Conservation (phyloP, 2,797 vertebrate species). For the Cynodonichthys magdalenae region DNA sequence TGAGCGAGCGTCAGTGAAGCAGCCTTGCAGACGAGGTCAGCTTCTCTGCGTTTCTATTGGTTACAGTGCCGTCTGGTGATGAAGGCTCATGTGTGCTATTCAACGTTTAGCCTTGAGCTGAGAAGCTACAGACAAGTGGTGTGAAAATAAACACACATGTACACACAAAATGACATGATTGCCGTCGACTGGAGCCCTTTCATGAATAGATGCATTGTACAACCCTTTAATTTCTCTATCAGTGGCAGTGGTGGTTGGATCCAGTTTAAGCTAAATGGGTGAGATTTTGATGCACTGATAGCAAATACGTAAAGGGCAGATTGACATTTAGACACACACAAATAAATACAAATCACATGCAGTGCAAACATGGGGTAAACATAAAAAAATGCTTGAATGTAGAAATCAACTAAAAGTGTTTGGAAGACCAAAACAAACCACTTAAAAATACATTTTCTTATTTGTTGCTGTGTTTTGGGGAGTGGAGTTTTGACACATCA, state of each 20-base stretch:
- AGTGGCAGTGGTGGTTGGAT: conserved; percentile 6
- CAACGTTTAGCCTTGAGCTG: conserved; percentile 66
- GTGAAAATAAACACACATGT: conserved; percentile 5
- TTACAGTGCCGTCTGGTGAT: conserved; percentile 3
- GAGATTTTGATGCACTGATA: neutral
- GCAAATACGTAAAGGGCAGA: neutral
- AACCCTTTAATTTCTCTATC: conserved; percentile 12
- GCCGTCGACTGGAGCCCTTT: conserved; percentile 7
- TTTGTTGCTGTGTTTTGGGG: neutral
- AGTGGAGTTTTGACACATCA: neutral
- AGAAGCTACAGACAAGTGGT: conserved; percentile 30
- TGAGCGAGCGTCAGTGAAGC: conserved; percentile 27
- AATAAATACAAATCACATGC: neutral
- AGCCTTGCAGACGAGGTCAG: conserved; percentile 59
- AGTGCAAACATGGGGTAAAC: neutral
- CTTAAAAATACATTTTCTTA: neutral
- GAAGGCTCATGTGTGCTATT: conserved; percentile 65
- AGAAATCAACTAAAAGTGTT: neutral
- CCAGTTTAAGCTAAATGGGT: conserved; percentile 3
- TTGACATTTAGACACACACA: conserved; percentile 7
- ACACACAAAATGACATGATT: conserved; percentile 22
- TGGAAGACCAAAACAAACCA: neutral
- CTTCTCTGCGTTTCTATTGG: conserved; percentile 44
- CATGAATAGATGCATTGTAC: conserved; percentile 27
- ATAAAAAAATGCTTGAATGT: neutral